These are phyloP conservation scores for Anthophora plumipes DNA, from an alignment of 2,888 invertebrate genomes.

Conservation along the genomic window DNA sequence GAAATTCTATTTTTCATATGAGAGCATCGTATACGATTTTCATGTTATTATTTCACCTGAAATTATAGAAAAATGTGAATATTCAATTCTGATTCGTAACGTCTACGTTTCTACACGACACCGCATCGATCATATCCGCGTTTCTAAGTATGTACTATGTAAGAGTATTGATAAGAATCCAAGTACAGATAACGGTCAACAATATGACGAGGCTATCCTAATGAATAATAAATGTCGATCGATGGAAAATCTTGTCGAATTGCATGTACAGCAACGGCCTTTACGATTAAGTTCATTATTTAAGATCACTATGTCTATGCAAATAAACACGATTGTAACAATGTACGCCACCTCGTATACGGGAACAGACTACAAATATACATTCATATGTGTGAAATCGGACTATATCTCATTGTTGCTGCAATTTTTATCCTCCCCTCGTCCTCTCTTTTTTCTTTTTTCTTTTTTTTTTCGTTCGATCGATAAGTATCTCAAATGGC, in stretches of 20 bases:
- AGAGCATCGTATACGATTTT: no score
- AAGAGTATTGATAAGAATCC: slow-evolving; percentile 8
- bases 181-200: slow-evolving; percentile 24
- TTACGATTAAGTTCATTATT: slow-evolving; percentile 46
- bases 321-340: slow-evolving; percentile 44
- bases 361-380: slow-evolving; percentile 53
- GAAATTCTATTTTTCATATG: not conserved
- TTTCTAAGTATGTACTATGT: not conserved
- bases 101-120: not conserved
- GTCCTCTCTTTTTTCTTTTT: not conserved
- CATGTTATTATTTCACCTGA: no score
- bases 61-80: no score
- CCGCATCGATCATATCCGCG: not conserved
- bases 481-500: not conserved
- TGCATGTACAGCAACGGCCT: slow-evolving; percentile 34
- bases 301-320: slow-evolving; percentile 9
- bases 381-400: slow-evolving; percentile 41
- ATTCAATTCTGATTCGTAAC: no score
- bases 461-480: not conserved
- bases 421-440: not conserved
- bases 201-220: slow-evolving; percentile 40
- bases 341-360: slow-evolving; percentile 38
- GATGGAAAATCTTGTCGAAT: slow-evolving; percentile 11
- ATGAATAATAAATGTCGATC: slow-evolving; percentile 55
- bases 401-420: not conserved